These are phyloP conservation scores for Orius insidiosus DNA, from an alignment of 1,140 invertebrate species.

Conservation along the genomic window DNA sequence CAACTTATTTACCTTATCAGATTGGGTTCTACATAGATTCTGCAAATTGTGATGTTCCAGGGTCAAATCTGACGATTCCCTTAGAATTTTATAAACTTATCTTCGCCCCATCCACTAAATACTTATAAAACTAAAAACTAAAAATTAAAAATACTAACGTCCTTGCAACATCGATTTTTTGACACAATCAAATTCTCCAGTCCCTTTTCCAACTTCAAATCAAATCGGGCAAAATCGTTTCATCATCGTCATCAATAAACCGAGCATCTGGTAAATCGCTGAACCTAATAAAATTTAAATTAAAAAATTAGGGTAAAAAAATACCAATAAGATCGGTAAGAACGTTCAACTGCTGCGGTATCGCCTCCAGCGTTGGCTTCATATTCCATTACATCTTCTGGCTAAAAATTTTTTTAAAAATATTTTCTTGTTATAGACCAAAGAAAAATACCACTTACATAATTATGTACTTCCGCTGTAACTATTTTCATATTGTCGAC, in stretches of 20 bases:
- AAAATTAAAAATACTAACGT: constrained; percentile 29
- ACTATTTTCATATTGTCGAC: no score
- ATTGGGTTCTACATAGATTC: constrained; percentile 40
- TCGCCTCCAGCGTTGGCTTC: background rate
- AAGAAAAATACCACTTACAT: constrained; percentile 25
- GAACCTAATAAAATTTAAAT: background rate
- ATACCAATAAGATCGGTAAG: background rate
- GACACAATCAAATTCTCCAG: constrained; percentile 16
- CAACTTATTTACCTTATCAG: constrained; percentile 28
- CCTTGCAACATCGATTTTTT: constrained; percentile 13
- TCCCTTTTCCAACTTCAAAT: constrained; percentile 27
- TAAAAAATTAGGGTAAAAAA: background rate
- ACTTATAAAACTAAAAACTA: background rate
- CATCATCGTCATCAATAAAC: background rate
- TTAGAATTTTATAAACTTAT: constrained; percentile 43
- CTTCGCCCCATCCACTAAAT: constrained; percentile 34
- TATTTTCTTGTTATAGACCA: no score
- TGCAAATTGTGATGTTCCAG: constrained; percentile 42
- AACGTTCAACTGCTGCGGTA: background rate
- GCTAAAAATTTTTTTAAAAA: no score
- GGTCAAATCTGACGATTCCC: constrained; percentile 37
- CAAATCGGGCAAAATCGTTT: constrained; percentile 18
- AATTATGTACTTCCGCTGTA: no score
- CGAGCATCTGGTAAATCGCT: background rate
- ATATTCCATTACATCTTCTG: no score